phyloP scores from a whole-genome alignment of 2,797 vertebrate genomes.

The Macropodus opercularis region DNA sequence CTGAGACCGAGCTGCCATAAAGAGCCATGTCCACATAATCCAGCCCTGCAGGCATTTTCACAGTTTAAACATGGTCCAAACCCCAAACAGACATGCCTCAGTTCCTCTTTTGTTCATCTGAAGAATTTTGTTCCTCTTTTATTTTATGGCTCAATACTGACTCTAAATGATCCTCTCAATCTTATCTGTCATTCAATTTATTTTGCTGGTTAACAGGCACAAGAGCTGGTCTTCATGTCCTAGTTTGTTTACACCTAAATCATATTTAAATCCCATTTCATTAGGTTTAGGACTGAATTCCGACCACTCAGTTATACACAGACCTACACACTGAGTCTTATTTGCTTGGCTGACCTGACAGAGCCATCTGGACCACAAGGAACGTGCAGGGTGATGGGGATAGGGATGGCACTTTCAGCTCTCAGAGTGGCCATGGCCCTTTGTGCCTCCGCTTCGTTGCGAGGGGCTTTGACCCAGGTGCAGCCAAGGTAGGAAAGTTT shows the following conservation, averaged over 20 bases:
- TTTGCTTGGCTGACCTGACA: constrained; percentile 85
- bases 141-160: neutral
- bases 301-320: neutral
- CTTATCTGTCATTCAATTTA: neutral
- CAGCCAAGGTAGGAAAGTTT: constrained; percentile 94
- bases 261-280: neutral
- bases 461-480: constrained; percentile 93
- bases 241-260: neutral
- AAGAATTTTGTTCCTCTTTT: constrained; percentile 23
- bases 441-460: constrained; percentile 91
- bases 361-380: constrained; percentile 93
- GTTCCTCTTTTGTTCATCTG: constrained; percentile 28
- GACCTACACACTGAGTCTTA: no score
- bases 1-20: neutral
- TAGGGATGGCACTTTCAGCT: constrained; percentile 85
- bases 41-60: neutral
- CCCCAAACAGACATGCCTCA: neutral
- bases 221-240: neutral
- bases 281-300: neutral
- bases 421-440: constrained; percentile 90
- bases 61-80: neutral
- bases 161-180: constrained; percentile 3
- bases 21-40: neutral
- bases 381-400: constrained; percentile 91
- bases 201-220: neutral